Evolutionary conservation across 2,888 invertebrate genomes (phyloP), one percentile per base, ranked within the genome.

Genomic region (Agrilus cyanescens): DNA sequence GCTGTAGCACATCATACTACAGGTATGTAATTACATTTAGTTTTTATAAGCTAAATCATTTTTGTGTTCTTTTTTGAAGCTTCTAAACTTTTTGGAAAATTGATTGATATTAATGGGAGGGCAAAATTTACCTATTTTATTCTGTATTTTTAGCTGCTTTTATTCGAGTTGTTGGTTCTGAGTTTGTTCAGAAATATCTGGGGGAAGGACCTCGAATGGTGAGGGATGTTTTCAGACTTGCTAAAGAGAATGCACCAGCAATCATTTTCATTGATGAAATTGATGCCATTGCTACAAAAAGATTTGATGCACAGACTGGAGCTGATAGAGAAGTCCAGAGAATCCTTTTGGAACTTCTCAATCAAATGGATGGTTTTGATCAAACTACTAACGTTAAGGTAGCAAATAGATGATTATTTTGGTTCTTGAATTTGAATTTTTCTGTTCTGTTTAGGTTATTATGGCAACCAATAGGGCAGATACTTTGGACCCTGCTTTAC

Each of bases 341-440:
- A 69, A 99, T 98, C 66, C 70, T 98, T 20, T 72, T 98, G 14
- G 98, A 99, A 62, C 72, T 98, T 43, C 74, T 98, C 6, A 98
- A 99, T 72, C 98, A 98, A 70, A 98, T 98, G 98, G 98, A 98
- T 69, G 98, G 98, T 39, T 98, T 98, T 65, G 98, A 99, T 70
- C 97, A 98, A 69, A 96, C 95, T 2, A 96, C 97, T n/a, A 98
- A 99, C 71, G 97, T 98, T 12, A 98, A 99, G 76, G 96, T 82
- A 57, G 12, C 10, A 15, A 25, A 10, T 37, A n/a, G 14, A 12
- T 29, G 20, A 29, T 10, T 32, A 12, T n/a, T 30, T 31, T 34
- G 39, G 10, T 34, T 37, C 20, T 30, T 13, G 7, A 41, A 30
- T 31, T 16, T 30, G 34, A 25, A 25, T 12, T 20, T 42, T 45